Evolutionary conservation across 2,797 vertebrate species (phyloP).

Genomic region (Gymnoscopelus microlampas): DNA sequence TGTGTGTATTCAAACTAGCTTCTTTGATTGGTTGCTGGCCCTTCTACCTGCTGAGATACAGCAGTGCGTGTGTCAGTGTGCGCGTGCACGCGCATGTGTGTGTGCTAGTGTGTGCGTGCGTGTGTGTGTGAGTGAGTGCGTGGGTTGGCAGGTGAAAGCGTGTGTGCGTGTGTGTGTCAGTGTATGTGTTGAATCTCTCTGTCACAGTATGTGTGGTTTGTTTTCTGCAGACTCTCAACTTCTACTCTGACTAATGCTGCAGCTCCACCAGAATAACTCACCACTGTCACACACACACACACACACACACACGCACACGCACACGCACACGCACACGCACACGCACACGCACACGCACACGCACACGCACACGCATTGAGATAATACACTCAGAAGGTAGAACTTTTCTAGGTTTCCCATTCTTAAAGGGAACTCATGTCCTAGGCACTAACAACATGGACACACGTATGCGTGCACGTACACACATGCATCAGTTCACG

Average conservation of each 20-base stretch:
- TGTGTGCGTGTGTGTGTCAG: slow-evolving; percentile 14
- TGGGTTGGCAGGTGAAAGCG: neutral
- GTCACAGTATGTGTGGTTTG: slow-evolving; percentile 24
- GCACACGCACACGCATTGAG: neutral
- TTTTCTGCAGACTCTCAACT: slow-evolving; percentile 45
- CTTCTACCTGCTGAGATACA: too few relatives aligned
- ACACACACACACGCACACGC: neutral
- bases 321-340: neutral
- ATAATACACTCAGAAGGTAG: neutral
- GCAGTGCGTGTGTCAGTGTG: too few relatives aligned
- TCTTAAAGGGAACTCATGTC: neutral
- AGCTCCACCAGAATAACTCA: slow-evolving; percentile 40
- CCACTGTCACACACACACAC: slow-evolving; percentile 6
- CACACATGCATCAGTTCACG: neutral
- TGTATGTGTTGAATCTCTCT: slow-evolving; percentile 21
- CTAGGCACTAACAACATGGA: neutral
- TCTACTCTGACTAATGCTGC: slow-evolving; percentile 53
- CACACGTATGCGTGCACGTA: slow-evolving; percentile 3
- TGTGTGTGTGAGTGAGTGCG: neutral
- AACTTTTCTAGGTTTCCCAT: neutral
- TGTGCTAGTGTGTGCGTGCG: neutral
- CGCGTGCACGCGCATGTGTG: too few relatives aligned
- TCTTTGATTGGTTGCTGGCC: too few relatives aligned
- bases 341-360: neutral
- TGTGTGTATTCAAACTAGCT: too few relatives aligned